These are phyloP conservation scores for Agrypnus murinus DNA, from an alignment of 2,888 invertebrate genomes.

Conservation along the genomic window DNA sequence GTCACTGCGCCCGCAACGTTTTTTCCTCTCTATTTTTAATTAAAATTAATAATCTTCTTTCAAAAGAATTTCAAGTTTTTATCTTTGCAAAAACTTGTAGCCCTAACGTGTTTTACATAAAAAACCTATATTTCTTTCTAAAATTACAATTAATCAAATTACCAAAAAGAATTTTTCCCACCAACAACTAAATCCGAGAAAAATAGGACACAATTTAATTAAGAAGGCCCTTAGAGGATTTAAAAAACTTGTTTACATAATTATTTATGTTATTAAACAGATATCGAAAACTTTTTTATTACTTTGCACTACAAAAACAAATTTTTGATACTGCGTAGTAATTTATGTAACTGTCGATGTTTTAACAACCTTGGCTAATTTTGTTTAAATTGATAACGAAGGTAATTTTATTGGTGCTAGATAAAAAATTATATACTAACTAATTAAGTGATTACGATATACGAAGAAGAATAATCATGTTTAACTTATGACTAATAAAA, in stretches of 20 bases:
- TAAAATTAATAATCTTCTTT: too few species aligned
- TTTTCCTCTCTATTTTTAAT: too few species aligned
- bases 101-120: background rate
- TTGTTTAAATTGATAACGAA: conserved; percentile 20
- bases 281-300: background rate
- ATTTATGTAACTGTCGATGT: conserved; percentile 22
- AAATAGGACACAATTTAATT: too few species aligned
- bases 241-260: background rate
- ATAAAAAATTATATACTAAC: conserved; percentile 17
- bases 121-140: background rate
- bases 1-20: too few species aligned
- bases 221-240: background rate
- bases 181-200: too few species aligned
- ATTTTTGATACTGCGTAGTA: conserved; percentile 7
- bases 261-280: too few species aligned
- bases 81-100: conserved; percentile 5
- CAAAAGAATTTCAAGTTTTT: too few species aligned
- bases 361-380: conserved; percentile 28
- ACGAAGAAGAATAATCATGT: too few species aligned
- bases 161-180: too few species aligned
- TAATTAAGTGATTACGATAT: conserved; percentile 11
- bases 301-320: background rate
- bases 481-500: too few species aligned
- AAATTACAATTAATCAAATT: too few species aligned
- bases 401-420: conserved; percentile 22